These are phyloP conservation scores for Tenthredo distinguenda DNA, from an alignment of 2,888 invertebrate genomes.

Conservation along the genomic window DNA sequence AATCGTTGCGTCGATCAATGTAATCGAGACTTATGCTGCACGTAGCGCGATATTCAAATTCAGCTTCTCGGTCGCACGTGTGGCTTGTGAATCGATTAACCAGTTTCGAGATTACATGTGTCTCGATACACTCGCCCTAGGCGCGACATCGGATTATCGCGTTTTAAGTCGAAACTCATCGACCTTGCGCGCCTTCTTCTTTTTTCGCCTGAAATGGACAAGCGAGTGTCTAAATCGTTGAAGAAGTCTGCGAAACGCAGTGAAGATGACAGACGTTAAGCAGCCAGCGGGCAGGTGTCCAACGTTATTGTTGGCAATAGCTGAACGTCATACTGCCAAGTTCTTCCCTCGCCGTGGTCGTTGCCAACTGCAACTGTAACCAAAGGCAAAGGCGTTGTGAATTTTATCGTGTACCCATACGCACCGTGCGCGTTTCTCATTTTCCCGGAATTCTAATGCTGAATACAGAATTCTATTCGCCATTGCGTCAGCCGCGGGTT, in stretches of 20 bases:
- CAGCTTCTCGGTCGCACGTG: background rate
- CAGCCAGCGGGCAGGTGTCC: conserved; percentile 42
- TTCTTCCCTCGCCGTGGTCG: background rate
- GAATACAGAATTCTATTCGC: background rate
- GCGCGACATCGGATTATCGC: background rate
- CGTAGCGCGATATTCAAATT: background rate
- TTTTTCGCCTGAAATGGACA: background rate
- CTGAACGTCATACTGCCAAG: conserved; percentile 18
- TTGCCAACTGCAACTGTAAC: conserved; percentile 40
- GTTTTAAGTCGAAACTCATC: background rate
- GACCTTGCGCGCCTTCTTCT: background rate
- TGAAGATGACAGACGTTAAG: conserved; percentile 16
- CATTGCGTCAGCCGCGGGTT: background rate
- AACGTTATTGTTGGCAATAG: conserved; percentile 31
- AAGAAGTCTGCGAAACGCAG: background rate
- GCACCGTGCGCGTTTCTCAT: background rate
- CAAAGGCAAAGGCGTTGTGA: background rate
- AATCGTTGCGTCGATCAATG: background rate
- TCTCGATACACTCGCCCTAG: background rate
- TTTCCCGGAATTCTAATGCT: conserved; percentile 6
- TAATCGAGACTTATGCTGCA: conserved; percentile 20
- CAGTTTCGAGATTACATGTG: conserved; percentile 37
- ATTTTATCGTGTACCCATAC: background rate
- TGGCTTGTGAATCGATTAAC: conserved; percentile 20
- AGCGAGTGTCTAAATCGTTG: background rate